Evolutionary conservation across 2,888 invertebrate species (phyloP).

Genomic region (Callinectes sapidus): DNA sequence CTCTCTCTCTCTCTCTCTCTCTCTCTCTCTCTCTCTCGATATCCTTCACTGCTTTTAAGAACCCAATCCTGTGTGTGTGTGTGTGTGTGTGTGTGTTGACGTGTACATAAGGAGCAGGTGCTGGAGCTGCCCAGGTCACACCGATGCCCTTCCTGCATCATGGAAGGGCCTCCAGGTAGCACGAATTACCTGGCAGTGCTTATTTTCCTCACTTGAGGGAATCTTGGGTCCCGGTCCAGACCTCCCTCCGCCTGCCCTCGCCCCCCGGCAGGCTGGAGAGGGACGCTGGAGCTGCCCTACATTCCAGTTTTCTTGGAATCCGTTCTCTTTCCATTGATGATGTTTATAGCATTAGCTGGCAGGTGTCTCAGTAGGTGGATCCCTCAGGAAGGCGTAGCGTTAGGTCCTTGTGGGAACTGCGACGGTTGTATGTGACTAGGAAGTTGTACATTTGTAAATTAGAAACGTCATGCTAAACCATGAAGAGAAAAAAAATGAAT

Average conservation of each 20-base stretch:
- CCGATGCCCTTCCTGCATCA: not conserved
- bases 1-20: not conserved
- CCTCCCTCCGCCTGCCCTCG: not conserved
- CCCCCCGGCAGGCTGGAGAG: conserved; percentile 1
- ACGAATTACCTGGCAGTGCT: not conserved
- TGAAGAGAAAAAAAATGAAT: not conserved
- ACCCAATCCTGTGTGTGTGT: not conserved
- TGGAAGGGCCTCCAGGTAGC: conserved; percentile 4
- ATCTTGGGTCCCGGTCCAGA: not conserved
- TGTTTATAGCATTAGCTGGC: conserved; percentile 28
- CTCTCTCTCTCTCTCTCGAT: not conserved
- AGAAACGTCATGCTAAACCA: not conserved
- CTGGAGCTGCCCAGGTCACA: not conserved
- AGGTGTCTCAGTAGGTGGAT: conserved; percentile 20
- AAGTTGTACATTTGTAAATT: conserved; percentile 28
- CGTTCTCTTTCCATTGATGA: not conserved
- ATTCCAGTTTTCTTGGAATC: conserved; percentile 36
- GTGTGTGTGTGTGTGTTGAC: not conserved
- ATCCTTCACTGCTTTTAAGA: not conserved
- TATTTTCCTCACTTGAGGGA: conserved; percentile 3
- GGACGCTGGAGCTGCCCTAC: not conserved
- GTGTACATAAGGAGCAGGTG: not conserved
- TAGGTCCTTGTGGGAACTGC: conserved; percentile 11
- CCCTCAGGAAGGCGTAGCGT: conserved; percentile 34
- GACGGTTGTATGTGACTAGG: conserved; percentile 11